These are phyloP conservation scores for Tubiluchus corallicola DNA, from an alignment of 2,888 invertebrate genomes.

Conservation along the genomic window DNA sequence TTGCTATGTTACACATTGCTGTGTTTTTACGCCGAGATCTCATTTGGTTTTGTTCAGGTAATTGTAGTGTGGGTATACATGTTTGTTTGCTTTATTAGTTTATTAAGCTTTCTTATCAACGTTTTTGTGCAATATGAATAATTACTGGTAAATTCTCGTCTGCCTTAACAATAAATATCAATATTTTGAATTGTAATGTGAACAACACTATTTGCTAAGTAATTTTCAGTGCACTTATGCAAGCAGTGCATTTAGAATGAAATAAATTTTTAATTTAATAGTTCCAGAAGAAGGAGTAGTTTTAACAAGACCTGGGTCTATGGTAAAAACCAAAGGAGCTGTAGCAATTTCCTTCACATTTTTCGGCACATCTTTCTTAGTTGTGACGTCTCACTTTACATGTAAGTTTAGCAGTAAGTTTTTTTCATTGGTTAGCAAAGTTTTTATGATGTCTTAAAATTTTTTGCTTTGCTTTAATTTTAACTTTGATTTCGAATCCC, in stretches of 20 bases:
- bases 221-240: too few species aligned
- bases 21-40: constrained; percentile 75
- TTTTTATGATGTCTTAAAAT: not conserved
- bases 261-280: constrained; percentile 14
- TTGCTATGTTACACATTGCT: constrained; percentile 72
- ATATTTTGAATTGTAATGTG: constrained; percentile 6
- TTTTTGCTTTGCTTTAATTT: too few species aligned
- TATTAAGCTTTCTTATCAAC: constrained; percentile 2
- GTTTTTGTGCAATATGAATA: not conserved
- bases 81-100: too few species aligned
- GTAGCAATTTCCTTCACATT: constrained; percentile 76
- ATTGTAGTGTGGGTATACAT: constrained; percentile 10
- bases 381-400: constrained; percentile 85
- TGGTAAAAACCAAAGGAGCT: constrained; percentile 73
- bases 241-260: not conserved
- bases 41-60: constrained; percentile 79
- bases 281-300: constrained; percentile 68
- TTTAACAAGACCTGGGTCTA: constrained; percentile 71
- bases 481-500: too few species aligned
- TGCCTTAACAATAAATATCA: constrained; percentile 6
- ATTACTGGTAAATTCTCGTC: not conserved
- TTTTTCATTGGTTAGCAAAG: not conserved
- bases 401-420: constrained; percentile 39
- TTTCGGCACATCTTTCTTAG: constrained; percentile 85
- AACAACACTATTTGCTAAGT: too few species aligned